Base-by-base conservation (phyloP, 2,797 vertebrate genomes). In the Diglossa cyanea region DNA sequence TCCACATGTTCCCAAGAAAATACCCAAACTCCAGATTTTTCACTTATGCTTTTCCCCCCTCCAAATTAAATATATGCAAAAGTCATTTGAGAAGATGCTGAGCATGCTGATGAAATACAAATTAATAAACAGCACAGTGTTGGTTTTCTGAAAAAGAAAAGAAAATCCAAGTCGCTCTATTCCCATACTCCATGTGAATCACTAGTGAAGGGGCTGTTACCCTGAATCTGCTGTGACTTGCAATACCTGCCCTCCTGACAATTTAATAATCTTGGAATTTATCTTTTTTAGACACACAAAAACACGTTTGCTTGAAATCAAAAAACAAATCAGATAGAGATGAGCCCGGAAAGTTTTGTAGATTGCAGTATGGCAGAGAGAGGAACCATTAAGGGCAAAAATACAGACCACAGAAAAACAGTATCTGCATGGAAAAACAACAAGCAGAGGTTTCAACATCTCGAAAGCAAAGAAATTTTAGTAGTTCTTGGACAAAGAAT, bases 281-380 rank as follows among this genome's bases (percentile, higher is more conserved):
- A 2, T 50, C 55, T 95, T 96, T 96, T 97, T 94, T 74, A 96
- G 92, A 81, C 81, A 88, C 53, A 57, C 88, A 95, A 95, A 96
- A 96, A 47, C 63, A 94, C 3, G 14, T 84, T 95, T 90, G 70
- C 80, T 96, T 96, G 79, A 96, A 97, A 97, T 95, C 28, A 97
- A 97, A 98, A 97, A 97, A 76, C 84, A 95, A 97, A 97, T 42
- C 71, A 95, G 85, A 95, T 70, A 84, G 62, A 97, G 93, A 96
- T 92, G 92, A 97, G 42, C 83, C 80, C 86, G 86, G 73, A 90
- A 95, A 97, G 79, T 93, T 91, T 60, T 35, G 50, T 21, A 93
- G 67, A 40, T 66, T 88, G 71, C 44, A 82, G 25, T 54, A 73
- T 1, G 17, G 58, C 67, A 94, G 48, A 1, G 8, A 82, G 14